A percentile compares a stretch with the other conserved stretches of the same genome.
phyloP scores from a whole-genome alignment of 2,888 invertebrate species.

The Drosophila birchii region DNA sequence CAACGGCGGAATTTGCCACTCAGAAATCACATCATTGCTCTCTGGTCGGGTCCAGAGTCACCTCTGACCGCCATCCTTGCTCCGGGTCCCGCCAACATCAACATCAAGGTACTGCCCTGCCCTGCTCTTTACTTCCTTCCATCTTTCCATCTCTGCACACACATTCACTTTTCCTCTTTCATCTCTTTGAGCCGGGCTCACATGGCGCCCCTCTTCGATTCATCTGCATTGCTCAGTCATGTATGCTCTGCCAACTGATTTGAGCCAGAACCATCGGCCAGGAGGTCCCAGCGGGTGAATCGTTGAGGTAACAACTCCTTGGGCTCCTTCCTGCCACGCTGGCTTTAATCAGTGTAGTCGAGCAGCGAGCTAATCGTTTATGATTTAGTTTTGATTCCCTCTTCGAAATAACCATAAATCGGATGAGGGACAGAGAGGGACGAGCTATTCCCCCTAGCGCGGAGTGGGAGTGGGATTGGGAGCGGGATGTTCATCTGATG shows the following conservation, averaged over 20 bases:
- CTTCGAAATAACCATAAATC: constrained; percentile 60
- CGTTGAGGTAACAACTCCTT: constrained; percentile 10
- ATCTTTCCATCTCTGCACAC: constrained; percentile 1
- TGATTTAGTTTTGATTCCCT: constrained; percentile 78
- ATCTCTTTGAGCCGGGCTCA: constrained; percentile 33
- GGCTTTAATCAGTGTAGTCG: constrained; percentile 73
- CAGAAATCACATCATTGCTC: constrained; percentile 45
- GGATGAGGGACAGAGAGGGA: neutral
- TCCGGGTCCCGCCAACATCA: constrained; percentile 1
- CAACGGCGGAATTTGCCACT: constrained; percentile 28
- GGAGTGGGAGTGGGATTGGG: neutral
- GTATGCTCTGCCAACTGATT: constrained; percentile 72
- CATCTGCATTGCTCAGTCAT: constrained; percentile 77
- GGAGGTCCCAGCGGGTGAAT: constrained; percentile 12
- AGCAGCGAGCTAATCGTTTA: constrained; percentile 73
- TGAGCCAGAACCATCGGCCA: constrained; percentile 48
- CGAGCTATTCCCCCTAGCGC: neutral
- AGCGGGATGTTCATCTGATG: neutral
- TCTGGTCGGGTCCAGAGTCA: constrained; percentile 12
- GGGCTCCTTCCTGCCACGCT: constrained; percentile 44
- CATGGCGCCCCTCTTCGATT: constrained; percentile 40
- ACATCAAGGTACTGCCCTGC: constrained; percentile 28
- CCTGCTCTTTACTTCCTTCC: constrained; percentile 5
- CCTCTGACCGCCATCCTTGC: constrained; percentile 27
- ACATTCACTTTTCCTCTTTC: constrained; percentile 21